Evolutionary conservation across 2,113 vertebrate species (phyloP).

Genomic region (Strix aluco): DNA sequence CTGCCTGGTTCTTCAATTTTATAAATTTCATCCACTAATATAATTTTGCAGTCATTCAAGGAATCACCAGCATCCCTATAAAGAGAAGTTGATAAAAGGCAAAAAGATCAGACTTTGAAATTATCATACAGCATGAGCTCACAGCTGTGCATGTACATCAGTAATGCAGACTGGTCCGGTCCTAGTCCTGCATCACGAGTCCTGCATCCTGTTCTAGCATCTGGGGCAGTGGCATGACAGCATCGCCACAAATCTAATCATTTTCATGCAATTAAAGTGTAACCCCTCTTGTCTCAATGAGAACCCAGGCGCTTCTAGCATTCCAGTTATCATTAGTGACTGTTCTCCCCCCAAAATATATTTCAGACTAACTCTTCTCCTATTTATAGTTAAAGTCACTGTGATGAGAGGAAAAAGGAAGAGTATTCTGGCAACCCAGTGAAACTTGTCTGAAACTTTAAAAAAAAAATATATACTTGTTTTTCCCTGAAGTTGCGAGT

Average conservation of each 20-base stretch:
- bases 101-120: not conserved
- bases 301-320: not conserved
- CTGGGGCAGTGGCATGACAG: too few species aligned
- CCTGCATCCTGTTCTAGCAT: not conserved
- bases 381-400: not conserved
- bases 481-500: not conserved
- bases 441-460: not conserved
- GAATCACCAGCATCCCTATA: slow-evolving; percentile 85
- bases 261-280: not conserved
- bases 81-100: not conserved
- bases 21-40: slow-evolving; percentile 93
- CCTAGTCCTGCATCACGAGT: not conserved
- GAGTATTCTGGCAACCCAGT: not conserved
- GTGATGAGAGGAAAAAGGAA: not conserved
- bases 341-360: not conserved
- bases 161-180: not conserved
- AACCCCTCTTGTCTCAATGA: not conserved
- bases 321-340: not conserved
- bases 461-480: too few species aligned
- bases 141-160: fast-evolving
- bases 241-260: not conserved
- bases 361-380: not conserved
- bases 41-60: slow-evolving; percentile 89
- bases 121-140: fast-evolving
- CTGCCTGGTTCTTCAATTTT: slow-evolving; percentile 90